Evolutionary conservation across 2,113 vertebrate species (phyloP), one percentile per base, ranked within the genome.

Genomic region (Chaetura pelagica): DNA sequence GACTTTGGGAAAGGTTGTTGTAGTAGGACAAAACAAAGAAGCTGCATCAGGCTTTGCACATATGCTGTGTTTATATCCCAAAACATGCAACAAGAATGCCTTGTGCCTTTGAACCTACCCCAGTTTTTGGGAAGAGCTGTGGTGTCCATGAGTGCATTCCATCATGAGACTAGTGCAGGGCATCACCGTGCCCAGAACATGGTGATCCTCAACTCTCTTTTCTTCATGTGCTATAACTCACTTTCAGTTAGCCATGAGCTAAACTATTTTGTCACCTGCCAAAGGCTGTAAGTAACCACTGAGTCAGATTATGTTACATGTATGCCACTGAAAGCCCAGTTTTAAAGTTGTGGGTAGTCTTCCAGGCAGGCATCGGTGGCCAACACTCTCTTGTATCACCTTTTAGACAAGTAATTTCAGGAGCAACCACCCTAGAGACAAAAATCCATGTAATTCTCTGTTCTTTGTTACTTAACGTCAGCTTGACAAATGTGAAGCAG

Each of bases 401-500:
- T 72, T 75, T 59, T 48, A 84, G 40, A 21, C 23, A 87, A 72
- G 30, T 23, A 48, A 76, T 89, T 87, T 75, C 35, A 20, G 62
- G 29, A 89, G 32, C 48, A 83, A 29, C 15, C 4, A 35, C 15
- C 9, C 24, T 42, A 34, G 8, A 49, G 51, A 4, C 69, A 46
- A 79, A 81, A 68, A 57, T 5, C 1, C 7, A 4, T 49, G 13
- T 61, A 59, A 62, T 76, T 63, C 27, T 82, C n/a, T 26, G 8
- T 9, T 76, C 35, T 92, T 93, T 82, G 46, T 40, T 61, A 10
- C 13, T 51, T 84, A 73, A 75, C 1, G 0, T 38, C 62, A 84
- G 18, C 10, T 86, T 78, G 49, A 61, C 40, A 81, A 35, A 64
- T 57, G 27, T 0, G 0, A 52, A 21, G 10, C 4, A 40, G 48